Percentiles rank a stretch among this genome's conserved stretches.
Evolutionary conservation across 35 echinoderm and acorn worm species (phyloP).

Genomic region (Lytechinus variegatus): DNA sequence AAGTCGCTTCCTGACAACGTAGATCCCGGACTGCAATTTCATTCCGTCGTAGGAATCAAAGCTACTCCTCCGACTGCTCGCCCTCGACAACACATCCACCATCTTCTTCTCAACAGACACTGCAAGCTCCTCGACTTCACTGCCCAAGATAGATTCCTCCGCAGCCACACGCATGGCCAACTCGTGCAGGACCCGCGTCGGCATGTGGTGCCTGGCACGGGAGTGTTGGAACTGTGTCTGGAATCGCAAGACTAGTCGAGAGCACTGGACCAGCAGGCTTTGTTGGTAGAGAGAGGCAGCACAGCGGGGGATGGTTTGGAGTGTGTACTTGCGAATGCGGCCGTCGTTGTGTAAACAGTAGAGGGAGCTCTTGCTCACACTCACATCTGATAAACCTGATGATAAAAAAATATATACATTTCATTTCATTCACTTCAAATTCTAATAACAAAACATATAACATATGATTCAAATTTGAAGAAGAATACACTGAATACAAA

Average conservation of each 20-base stretch:
- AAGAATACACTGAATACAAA: no score
- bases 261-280: conserved; percentile 58
- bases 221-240: background rate
- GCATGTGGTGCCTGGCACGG: conserved; percentile 53
- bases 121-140: conserved; percentile 56
- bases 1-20: conserved; percentile 62
- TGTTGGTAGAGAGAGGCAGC: conserved; percentile 58
- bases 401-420: background rate
- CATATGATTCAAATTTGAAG: no score
- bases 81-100: background rate
- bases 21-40: conserved; percentile 72
- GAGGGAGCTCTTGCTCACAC: conserved; percentile 50
- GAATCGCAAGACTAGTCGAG: conserved; percentile 32
- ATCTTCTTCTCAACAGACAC: background rate
- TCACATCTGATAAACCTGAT: conserved; percentile 50
- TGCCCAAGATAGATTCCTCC: conserved; percentile 29
- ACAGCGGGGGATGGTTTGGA: conserved; percentile 63
- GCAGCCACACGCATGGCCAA: conserved; percentile 55
- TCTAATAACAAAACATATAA: no score
- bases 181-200: conserved; percentile 48
- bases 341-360: conserved; percentile 62
- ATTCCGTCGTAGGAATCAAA: conserved; percentile 66
- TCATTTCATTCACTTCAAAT: no score
- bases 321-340: conserved; percentile 46
- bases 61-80: conserved; percentile 77